Base-by-base conservation (phyloP, 1,140 invertebrate species). In the Cecropterus lyciades region DNA sequence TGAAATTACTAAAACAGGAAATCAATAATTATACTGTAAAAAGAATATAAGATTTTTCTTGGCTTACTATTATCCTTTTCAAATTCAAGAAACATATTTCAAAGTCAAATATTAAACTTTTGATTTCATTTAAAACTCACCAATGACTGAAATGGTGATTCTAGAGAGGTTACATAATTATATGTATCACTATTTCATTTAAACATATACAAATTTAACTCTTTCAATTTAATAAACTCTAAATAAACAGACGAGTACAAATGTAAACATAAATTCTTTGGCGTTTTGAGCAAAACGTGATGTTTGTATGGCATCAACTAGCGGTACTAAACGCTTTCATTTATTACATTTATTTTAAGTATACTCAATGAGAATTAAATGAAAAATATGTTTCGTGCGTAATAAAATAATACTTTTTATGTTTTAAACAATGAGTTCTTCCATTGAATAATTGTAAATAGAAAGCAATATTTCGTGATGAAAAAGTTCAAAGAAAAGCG, bases 241-340 rank as follows among this genome's bases (percentile, higher is more conserved):
- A 64, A 65, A 55, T 42, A 55, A 45, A 48, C 45, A 49, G 17
- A 45, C 30, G 30, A 65, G 64, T 48, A 56, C 65, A 56, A 45
- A 63, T 57, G 55, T 57, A 51, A 59, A 57, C 30, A 75, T 70
- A 73, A 71, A 64, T 77, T 89, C 87, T 90, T 90, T 90, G 87
- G 87, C 85, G 81, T 79, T 75, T 90, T 90, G 87, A 90, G 87
- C 87, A 90, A 90, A 88, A 83, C 70, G 82, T 87, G 77, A 71
- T 73, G 72, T 79, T 65, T 67, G 59, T 73, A 87, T 87, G 85
- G 84, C 82, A 84, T 86, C 80, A 71, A 77, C 82, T 88, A 87
- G 87, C 87, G 74, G 67, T 73, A 83, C 83, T 89, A 84, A 74
- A 81, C 77, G 76, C 70, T 78, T 77, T 73, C 64, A 66, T 73